Base-by-base conservation (phyloP, 2,888 invertebrate species). In the Cheilosia impressa region DNA sequence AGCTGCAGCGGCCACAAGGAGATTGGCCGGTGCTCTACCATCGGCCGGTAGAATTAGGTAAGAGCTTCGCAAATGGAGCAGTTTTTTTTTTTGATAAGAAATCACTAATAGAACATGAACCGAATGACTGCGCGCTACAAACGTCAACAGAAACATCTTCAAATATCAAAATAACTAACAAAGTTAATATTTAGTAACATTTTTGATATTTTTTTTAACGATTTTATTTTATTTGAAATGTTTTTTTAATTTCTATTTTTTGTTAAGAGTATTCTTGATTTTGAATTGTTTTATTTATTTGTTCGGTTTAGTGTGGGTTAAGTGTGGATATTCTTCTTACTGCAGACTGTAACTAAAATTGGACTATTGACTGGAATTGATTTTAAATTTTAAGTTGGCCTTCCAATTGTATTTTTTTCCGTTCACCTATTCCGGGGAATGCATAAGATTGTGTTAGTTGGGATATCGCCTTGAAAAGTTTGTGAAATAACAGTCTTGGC, bases 21-120 rank as follows among this genome's bases (percentile, higher is more conserved):
- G 96, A 88, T 96, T 97, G 91, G 96, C 96, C 87, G 96, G 97
- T 87, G 97, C 98, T 43, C 93, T 92, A 43, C 95, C 96, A 88
- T 90, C 91, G 75, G 92, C 92, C 87, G 95, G 96, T 89, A 97
- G 97, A 92, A 96, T 96, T 88, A 96, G 97, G 89, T 97, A 96
- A 66, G 94, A 85, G 27, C 65, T 84, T 68, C 75, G 78, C 60
- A 34, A 63, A 43, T 58, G 75, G 31, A 55, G 19, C 9, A 9
- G 9, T 31, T 13, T 13, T n/a, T 10, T 38, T 27, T 50, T 53
- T 45, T n/a, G 31, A 9, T 19, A 17, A 57, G 27, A 24, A 31
- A 38, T n/a, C 13, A 66, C 17, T 34, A 52, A 58, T 62, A 41
- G 52, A 77, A 10, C 38, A 43, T 58, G 41, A 57, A 71, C n/a